phyloP scores from a whole-genome alignment of 2,888 invertebrate genomes.

The Troides oblongomaculatus region DNA sequence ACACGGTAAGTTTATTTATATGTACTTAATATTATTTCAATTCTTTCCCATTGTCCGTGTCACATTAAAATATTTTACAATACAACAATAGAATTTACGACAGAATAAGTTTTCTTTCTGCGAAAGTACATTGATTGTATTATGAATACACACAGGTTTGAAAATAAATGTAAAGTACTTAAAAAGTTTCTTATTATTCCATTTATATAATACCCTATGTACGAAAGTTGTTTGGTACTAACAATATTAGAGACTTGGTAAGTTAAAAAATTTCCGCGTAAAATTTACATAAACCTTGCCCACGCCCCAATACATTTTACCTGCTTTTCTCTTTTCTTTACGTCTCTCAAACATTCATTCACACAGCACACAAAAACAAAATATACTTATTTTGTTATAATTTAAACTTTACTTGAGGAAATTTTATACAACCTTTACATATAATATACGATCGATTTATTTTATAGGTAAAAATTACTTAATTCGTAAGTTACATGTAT shows the following conservation, averaged over 20 bases:
- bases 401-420: background rate
- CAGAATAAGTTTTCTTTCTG: background rate
- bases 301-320: slow-evolving; percentile 56
- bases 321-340: slow-evolving; percentile 59
- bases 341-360: slow-evolving; percentile 42
- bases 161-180: background rate
- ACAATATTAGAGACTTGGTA: slow-evolving; percentile 68
- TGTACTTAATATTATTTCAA: background rate
- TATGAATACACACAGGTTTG: background rate
- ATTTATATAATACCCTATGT: slow-evolving; percentile 53
- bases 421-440: slow-evolving; percentile 44
- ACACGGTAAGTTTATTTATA: slow-evolving; percentile 55
- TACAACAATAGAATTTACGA: background rate
- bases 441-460: background rate
- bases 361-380: background rate
- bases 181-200: slow-evolving; percentile 15
- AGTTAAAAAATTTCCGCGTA: slow-evolving; percentile 68
- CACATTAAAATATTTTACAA: background rate
- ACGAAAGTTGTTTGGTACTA: slow-evolving; percentile 65
- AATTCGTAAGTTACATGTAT: background rate
- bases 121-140: background rate
- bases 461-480: slow-evolving; percentile 10
- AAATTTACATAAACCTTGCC: slow-evolving; percentile 75
- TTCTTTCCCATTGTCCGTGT: no score
- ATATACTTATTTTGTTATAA: background rate